Base-by-base conservation (phyloP, 1,140 invertebrate species). In the Ooceraea biroi region DNA sequence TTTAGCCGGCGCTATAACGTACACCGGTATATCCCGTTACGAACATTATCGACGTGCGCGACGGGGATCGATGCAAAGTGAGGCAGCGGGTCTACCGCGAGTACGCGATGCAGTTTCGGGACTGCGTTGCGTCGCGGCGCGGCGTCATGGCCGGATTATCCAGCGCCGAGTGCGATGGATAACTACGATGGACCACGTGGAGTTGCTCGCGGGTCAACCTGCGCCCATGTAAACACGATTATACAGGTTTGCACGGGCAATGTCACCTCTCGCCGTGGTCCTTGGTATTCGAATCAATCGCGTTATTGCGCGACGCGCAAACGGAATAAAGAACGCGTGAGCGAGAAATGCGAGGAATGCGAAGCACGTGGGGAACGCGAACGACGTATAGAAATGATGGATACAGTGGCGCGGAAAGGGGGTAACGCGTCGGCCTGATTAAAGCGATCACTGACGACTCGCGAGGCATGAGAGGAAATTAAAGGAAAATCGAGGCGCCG, bases 21-120 rank as follows among this genome's bases (percentile, higher is more conserved):
- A 52, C 58, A 73, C 72, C 68, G 85, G 78, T 65, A 65, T 55
- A 82, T 89, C 71, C 83, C 87, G 86, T 88, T 88, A 82, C 82
- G 69, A 86, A 72, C 82, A 84, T 76, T 83, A 55, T 74, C 69
- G 65, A 82, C 73, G 10, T 48, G 61, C 30, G 48, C 22, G 41
- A 14, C 19, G 22, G 57, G 72, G 52, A 80, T 71, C 76, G 74
- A 80, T 71, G 65, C 65, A 30, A 80, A 69, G 57, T 48, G 76
- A 82, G 65, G 55, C 66, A 69, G 41, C 73, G 65, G 25, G 52
- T 58, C 72, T 66, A 60, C 82, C 52, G 52, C n/a, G 44, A 82
- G 27, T 80, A 71, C 52, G 50, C 65, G 50, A 57, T 57, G 63
- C 63, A 78, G 48, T 77, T 83, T 76, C 73, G 82, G 60, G 65